Evolutionary conservation across 2,888 invertebrate species (phyloP).

Genomic region (Ophonus ardosiacus): DNA sequence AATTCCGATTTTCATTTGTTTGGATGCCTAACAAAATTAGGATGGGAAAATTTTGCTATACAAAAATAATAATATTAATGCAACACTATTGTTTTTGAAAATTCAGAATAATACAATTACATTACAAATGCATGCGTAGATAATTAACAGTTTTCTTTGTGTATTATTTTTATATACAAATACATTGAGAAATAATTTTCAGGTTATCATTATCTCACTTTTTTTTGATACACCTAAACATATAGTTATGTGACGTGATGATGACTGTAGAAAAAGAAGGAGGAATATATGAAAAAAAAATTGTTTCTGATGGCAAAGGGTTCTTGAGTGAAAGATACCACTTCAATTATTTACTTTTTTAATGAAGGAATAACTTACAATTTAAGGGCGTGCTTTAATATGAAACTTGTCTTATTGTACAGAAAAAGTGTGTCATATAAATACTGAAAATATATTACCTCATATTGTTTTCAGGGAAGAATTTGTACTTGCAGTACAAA

Average conservation of each 20-base stretch:
- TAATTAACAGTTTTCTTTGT: too few species aligned
- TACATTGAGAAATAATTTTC: too few species aligned
- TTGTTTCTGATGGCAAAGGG: conserved; percentile 15
- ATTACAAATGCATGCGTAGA: too few species aligned
- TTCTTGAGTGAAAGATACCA: conserved; percentile 23
- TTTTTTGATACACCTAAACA: not conserved
- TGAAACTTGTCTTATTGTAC: conserved; percentile 20
- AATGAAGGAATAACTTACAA: conserved; percentile 43
- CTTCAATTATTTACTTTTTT: conserved; percentile 47
- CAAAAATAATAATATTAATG: not conserved
- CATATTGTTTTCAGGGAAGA: conserved; percentile 24
- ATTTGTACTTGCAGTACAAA: conserved; percentile 22
- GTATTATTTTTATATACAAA: too few species aligned
- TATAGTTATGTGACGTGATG: not conserved
- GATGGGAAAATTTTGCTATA: not conserved
- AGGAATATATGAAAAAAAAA: not conserved
- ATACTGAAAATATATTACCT: conserved; percentile 11
- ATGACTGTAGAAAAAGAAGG: not conserved
- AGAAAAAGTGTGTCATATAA: not conserved
- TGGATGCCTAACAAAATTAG: not conserved
- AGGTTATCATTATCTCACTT: not conserved
- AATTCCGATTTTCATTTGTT: not conserved
- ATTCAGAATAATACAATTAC: too few species aligned
- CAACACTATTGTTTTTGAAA: too few species aligned
- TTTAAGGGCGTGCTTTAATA: conserved; percentile 15